These are phyloP conservation scores for Ectemnius continuus DNA, from an alignment of 2,888 invertebrate species.

Conservation along the genomic window DNA sequence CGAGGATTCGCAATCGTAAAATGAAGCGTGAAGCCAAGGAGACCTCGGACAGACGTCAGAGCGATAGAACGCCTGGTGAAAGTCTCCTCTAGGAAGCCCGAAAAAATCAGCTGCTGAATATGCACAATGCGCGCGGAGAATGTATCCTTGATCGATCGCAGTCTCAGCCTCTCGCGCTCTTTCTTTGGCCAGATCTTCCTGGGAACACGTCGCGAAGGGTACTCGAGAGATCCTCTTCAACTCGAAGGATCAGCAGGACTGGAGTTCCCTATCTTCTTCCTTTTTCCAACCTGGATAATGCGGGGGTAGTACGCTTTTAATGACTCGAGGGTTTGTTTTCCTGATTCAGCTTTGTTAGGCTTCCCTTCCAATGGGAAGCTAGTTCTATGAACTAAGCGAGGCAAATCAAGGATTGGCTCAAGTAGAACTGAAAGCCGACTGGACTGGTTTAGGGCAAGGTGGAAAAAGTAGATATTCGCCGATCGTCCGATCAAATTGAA, in stretches of 20 bases:
- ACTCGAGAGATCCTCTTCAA: constrained; percentile 39
- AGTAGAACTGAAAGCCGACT: too few species aligned
- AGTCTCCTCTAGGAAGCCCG: not conserved
- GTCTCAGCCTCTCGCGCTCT: constrained; percentile 3
- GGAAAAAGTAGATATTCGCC: too few species aligned
- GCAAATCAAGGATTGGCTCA: too few species aligned
- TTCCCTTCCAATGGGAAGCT: too few species aligned
- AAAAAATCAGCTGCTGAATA: constrained; percentile 39
- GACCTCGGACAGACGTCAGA: too few species aligned
- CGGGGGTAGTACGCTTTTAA: constrained; percentile 13
- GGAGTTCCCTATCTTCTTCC: constrained; percentile 17
- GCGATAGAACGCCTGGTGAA: too few species aligned
- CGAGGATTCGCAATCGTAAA: too few species aligned
- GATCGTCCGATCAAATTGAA: not conserved
- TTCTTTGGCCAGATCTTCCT: constrained; percentile 10
- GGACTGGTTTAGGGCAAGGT: too few species aligned
- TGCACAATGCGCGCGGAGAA: constrained; percentile 32
- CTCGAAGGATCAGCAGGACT: constrained; percentile 11
- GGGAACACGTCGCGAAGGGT: constrained; percentile 30
- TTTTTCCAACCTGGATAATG: constrained; percentile 26
- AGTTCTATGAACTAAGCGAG: too few species aligned
- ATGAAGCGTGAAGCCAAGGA: too few species aligned
- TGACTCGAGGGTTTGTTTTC: not conserved
- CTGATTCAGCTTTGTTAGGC: too few species aligned
- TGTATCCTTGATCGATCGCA: constrained; percentile 41